phyloP scores from a whole-genome alignment of 2,113 vertebrate species.

The Oxygymnocypris stewartii region DNA sequence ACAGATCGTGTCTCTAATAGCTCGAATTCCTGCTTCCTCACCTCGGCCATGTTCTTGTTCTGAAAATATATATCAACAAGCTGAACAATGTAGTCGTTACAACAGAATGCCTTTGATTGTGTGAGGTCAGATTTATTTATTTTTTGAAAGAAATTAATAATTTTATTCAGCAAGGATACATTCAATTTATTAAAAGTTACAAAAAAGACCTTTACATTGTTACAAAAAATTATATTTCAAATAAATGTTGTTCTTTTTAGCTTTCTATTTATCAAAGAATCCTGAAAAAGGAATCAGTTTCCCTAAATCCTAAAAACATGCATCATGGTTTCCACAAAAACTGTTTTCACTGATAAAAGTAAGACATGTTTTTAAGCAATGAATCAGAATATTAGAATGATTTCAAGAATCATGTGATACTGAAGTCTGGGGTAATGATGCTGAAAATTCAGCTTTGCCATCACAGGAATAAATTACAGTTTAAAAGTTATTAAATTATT shows the following conservation, averaged over 20 bases:
- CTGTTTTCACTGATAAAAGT: not conserved
- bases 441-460: not conserved
- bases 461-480: not conserved
- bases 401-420: not conserved
- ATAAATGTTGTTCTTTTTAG: not conserved
- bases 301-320: not conserved
- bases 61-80: slow-evolving; percentile 58
- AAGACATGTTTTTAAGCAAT: not conserved
- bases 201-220: not conserved
- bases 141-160: not conserved
- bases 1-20: slow-evolving; percentile 79
- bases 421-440: not conserved
- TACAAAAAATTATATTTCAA: not conserved
- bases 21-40: slow-evolving; percentile 83
- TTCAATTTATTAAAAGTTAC: not conserved
- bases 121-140: not conserved
- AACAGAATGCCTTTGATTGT: not conserved
- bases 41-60: slow-evolving; percentile 79
- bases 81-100: not conserved
- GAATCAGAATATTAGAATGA: not conserved
- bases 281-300: not conserved
- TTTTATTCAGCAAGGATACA: not conserved
- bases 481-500: not conserved
- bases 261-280: not conserved
- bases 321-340: not conserved